Base-by-base conservation (phyloP, 1,140 invertebrate genomes). In the Hylaeus volcanicus region DNA sequence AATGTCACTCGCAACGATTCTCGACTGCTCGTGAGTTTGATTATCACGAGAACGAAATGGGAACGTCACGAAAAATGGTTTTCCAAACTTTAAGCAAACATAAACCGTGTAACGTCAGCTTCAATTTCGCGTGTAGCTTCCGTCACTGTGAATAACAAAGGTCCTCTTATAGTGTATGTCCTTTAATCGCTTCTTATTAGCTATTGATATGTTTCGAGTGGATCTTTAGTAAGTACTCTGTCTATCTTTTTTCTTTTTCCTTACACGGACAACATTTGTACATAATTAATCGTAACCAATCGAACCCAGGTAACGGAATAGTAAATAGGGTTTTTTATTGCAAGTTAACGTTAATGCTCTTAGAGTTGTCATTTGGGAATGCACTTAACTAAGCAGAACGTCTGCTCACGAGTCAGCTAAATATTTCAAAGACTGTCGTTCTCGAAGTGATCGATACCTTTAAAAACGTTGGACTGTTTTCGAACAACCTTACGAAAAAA, bases 21-120 rank as follows among this genome's bases (percentile, higher is more conserved):
- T 56, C n/a, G 65, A 61, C 75, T 78, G 58, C 68, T 78, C 68
- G 66, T 70, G 37, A 53, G 48, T 71, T 64, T 39, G 12, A 61
- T 53, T 12, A 41, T 12, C 9, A 71, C 66, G 51, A 11, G 61
- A 11, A 26, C 26, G 9, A 51, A 48, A 43, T 26, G 3, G n/a
- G 8, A 15, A 37, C 39, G 56, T 26, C 60, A 26, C 5, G 6
- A 37, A 2, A 48, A 48, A 48, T 48, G 26, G 26, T 26, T 26
- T 26, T 48, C 45, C 5, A 48, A 48, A 48, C 45, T 26, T 26
- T 26, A 26, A 26, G 26, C 26, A 26, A 26, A 26, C 26, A 26
- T 26, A 26, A 26, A 51, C 8, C 48, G 48, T 8, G 53, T 4
- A 56, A 14, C 55, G 14, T 15, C 1, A 56, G 3, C 55, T 56